Base-by-base conservation (phyloP, 2,797 vertebrate species). In the Jordanella pulchra region DNA sequence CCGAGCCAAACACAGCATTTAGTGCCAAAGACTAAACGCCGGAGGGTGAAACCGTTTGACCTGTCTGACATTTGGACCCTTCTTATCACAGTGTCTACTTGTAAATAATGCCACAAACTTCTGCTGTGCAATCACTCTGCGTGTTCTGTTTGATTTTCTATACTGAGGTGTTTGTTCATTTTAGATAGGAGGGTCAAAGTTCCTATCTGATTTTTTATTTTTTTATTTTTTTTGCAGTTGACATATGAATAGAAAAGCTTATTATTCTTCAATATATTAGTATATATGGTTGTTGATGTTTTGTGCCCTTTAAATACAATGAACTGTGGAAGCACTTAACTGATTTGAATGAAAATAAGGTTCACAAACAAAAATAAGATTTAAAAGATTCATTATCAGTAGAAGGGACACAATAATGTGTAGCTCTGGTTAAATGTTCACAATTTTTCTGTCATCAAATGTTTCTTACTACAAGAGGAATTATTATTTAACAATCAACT, bases 51-150 rank as follows among this genome's bases (percentile, higher is more conserved):
- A 27, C 25, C 61, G 14, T 47, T 53, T 70, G 79, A 71, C 21
- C 15, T 50, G 61, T 72, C 67, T 25, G 65, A 61, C 64, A 63
- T 80, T 30, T 65, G 65, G 30, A 42, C 56, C 12, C 9, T 7
- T 77, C 69, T 75, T 83, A 79, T 81, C 65, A 70, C 27, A 21
- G 63, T 25, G 23, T 61, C 58, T 69, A 51, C 25, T 67, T 54
- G 72, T 82, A 84, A 87, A 87, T 79, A 60, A 74, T 39, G 53
- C 3, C 54, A 67, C 12, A 25, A n/a, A n/a, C 23, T 44, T 74
- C 44, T 25, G 30, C 73, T 66, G 39, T 56, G 47, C 7, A 79
- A 64, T 84, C 71, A 74, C 15, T 50, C 48, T 32, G 42, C 42
- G 60, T 30, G 30, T 39, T 60, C 54, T 79, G 70, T 83, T 72